A percentile compares a stretch with the other conserved stretches of the same genome.
These are phyloP conservation scores for Akabosia matsudoensis DNA, from an alignment of 1,140 invertebrate species.

Conservation along the genomic window DNA sequence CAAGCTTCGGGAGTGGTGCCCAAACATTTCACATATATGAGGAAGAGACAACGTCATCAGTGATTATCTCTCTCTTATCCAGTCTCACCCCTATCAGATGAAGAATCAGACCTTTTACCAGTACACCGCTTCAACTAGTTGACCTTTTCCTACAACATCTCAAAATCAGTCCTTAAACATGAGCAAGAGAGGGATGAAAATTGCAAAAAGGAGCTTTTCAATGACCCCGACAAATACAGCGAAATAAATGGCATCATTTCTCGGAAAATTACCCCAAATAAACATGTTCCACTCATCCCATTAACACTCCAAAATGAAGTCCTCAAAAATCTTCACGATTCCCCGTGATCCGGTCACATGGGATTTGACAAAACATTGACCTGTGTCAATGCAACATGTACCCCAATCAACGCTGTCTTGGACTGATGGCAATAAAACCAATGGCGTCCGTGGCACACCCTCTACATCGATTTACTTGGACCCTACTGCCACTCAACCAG, in stretches of 20 bases:
- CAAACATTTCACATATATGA: slow-evolving; percentile 43
- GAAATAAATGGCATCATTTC: slow-evolving; percentile 1
- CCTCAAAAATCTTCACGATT: slow-evolving; percentile 7
- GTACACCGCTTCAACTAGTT: not conserved
- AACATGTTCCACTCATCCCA: not conserved
- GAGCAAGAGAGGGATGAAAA: not conserved
- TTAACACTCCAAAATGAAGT: not conserved
- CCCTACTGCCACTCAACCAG: slow-evolving; percentile 30
- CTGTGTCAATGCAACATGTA: slow-evolving; percentile 22
- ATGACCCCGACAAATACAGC: not conserved
- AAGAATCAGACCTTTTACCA: not conserved
- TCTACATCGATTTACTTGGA: slow-evolving; percentile 40
- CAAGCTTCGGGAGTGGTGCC: not conserved
- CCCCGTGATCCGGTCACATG: not conserved
- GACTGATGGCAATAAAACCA: slow-evolving; percentile 11
- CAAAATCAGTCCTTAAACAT: not conserved
- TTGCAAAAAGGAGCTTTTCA: not conserved
- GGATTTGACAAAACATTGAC: not conserved
- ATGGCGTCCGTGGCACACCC: slow-evolving; percentile 33
- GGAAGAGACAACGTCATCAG: slow-evolving; percentile 37
- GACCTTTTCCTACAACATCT: not conserved
- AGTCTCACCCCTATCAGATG: not conserved
- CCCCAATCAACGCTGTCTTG: not conserved
- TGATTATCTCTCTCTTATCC: slow-evolving; percentile 40
- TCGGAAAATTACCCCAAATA: not conserved